Base-by-base conservation (phyloP, 2,113 vertebrate genomes). In the Gymnarchus niloticus region DNA sequence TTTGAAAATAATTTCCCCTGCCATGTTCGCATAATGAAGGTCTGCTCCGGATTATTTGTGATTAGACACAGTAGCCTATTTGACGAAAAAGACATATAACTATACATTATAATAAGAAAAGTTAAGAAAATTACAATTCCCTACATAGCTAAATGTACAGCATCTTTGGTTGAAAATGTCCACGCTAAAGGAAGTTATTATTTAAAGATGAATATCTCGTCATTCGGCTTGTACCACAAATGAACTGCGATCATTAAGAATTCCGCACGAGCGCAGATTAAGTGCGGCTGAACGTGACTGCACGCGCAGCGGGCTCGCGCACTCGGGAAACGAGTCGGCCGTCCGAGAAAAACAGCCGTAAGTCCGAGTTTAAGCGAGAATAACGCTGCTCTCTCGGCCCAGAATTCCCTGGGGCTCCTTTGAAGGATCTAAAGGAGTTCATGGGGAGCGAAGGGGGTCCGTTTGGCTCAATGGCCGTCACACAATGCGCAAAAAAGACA, bases 311-410 rank as follows among this genome's bases (percentile, higher is more conserved):
- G 25, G 23, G 33, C 25, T 44, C 54, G 69, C 56, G 81, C 52
- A 37, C 19, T 3, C 33, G 23, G 49, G 44, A 84, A 83, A 83
- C 25, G 51, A 25, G 52, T 41, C 51, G 33, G 12, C 48, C 69
- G 46, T 33, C 69, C 77, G 77, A 78, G 41, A 48, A n/a, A 83
- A 86, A 84, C 77, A 87, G 19, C 86, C 81, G 83, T 84, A 84
- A 84, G 84, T 87, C 73, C 80, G 56, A 56, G 84, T 87, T 84
- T 84, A 84, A 51, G 83, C 51, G 83, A 54, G 54, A 86, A 84
- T 59, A 83, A 82, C 65, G 81, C 61, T 41, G 28, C 3, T 56
- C 46, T 19, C 48, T 77, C 28, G 65, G 44, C 41, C 76, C 23
- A 21, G 10, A 46, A 78, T 23, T 48, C 83, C 84, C 41, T 69